Percentiles rank a stretch among this genome's conserved stretches.
phyloP scores from a whole-genome alignment of 2,888 invertebrate species.

The Caenorhabditis sinica region DNA sequence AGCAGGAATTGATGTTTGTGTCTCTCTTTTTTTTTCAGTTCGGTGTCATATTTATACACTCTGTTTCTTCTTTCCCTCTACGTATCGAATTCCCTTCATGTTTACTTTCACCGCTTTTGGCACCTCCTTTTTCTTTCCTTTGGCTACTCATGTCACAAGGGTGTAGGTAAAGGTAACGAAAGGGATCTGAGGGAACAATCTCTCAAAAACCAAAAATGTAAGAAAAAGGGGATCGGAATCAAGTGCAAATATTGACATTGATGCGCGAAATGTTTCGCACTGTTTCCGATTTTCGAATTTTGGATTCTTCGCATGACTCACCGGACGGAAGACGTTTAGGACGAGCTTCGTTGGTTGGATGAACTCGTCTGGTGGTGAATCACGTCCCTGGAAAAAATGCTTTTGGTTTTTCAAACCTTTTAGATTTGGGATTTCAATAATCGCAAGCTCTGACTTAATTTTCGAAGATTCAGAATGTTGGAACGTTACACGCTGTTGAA shows the following conservation, averaged over 20 bases:
- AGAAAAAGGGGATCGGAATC: slow-evolving; percentile 14
- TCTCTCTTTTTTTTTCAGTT: slow-evolving; percentile 11
- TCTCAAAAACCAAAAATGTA: slow-evolving; percentile 40
- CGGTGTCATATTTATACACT: slow-evolving; percentile 53
- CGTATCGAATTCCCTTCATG: slow-evolving; percentile 45
- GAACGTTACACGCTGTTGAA: too few relatives aligned
- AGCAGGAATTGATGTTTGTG: slow-evolving; percentile 42
- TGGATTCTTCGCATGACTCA: slow-evolving; percentile 36
- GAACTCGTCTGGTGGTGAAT: slow-evolving; percentile 74
- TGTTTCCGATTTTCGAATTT: slow-evolving; percentile 10
- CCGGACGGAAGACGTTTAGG: slow-evolving; percentile 71
- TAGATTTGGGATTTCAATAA: too few relatives aligned
- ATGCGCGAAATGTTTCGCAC: slow-evolving; percentile 41
- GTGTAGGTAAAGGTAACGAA: not conserved
- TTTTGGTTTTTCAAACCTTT: not conserved
- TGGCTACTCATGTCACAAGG: slow-evolving; percentile 31
- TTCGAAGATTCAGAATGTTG: too few relatives aligned
- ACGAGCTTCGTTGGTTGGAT: slow-evolving; percentile 71
- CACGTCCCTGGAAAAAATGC: slow-evolving; percentile 56
- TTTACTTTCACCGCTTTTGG: slow-evolving; percentile 54
- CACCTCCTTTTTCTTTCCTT: slow-evolving; percentile 11
- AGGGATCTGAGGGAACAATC: slow-evolving; percentile 12
- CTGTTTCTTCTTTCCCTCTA: not conserved
- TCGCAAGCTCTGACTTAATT: too few relatives aligned
- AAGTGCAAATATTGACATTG: slow-evolving; percentile 46